Evolutionary conservation across 2,888 invertebrate genomes (phyloP).

Genomic region (Schizotus pectinicornis): DNA sequence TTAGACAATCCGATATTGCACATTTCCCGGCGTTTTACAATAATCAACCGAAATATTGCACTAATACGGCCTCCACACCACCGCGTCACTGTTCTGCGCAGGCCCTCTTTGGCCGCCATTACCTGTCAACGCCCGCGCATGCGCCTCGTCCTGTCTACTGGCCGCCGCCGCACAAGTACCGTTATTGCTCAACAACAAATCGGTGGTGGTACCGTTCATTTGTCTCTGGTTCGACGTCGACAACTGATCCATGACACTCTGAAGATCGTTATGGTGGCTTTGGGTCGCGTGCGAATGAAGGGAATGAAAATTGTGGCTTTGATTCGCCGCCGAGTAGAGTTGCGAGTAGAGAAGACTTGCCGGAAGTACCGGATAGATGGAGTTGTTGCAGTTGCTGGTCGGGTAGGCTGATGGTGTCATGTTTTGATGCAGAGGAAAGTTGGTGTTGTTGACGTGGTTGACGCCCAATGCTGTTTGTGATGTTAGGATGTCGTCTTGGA

Average conservation of each 20-base stretch:
- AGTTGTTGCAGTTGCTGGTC: conserved; percentile 72
- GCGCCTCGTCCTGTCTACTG: conserved; percentile 63
- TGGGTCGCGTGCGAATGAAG: conserved; percentile 68
- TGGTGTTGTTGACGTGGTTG: conserved; percentile 57
- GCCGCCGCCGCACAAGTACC: conserved; percentile 68
- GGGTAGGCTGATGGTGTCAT: conserved; percentile 59
- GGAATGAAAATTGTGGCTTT: conserved; percentile 74
- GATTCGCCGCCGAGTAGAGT: conserved; percentile 79
- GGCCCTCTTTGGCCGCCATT: conserved; percentile 64
- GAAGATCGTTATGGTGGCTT: conserved; percentile 67
- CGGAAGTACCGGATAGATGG: conserved; percentile 78
- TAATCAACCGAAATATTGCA: conserved; percentile 32
- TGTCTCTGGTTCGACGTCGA: conserved; percentile 61
- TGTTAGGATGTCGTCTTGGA: conserved; percentile 76
- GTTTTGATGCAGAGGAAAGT: conserved; percentile 66
- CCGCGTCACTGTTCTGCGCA: conserved; percentile 69
- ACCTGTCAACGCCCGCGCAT: conserved; percentile 54
- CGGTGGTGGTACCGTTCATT: conserved; percentile 58
- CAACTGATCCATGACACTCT: conserved; percentile 79
- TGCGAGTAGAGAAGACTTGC: conserved; percentile 85
- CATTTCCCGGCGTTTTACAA: conserved; percentile 31
- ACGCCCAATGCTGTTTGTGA: conserved; percentile 59
- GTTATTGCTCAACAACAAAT: conserved; percentile 63
- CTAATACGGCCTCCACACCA: conserved; percentile 79
- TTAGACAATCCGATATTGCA: conserved; percentile 7